These are phyloP conservation scores for Scaptomyza pallida DNA, from an alignment of 1,140 invertebrate genomes.

Conservation along the genomic window DNA sequence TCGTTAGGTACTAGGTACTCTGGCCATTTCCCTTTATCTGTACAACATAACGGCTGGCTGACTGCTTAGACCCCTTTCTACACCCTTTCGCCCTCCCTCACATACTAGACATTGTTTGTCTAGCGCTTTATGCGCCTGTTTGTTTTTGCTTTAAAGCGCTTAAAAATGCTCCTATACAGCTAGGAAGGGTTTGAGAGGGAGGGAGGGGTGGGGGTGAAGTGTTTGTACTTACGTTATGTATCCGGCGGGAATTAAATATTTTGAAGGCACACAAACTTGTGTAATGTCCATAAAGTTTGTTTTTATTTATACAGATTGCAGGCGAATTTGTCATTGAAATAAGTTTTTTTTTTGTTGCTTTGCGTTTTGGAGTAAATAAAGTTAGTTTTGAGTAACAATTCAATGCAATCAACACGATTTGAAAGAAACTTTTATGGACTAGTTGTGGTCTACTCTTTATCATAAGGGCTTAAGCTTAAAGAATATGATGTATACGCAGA, in stretches of 20 bases:
- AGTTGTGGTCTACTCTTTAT: no score
- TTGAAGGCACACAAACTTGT: neutral
- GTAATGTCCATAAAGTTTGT: neutral
- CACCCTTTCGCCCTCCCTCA: neutral
- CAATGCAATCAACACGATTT: no score
- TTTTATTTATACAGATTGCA: neutral
- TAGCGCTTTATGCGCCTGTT: constrained; percentile 70
- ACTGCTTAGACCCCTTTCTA: neutral
- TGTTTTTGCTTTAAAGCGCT: constrained; percentile 67
- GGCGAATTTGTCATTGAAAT: neutral
- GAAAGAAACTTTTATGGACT: no score
- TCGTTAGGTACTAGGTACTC: neutral
- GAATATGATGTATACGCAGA: no score
- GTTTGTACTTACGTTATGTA: neutral
- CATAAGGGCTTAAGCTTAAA: no score
- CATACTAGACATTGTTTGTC: constrained; percentile 67
- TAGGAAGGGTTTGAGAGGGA: neutral
- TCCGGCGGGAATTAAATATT: constrained; percentile 21
- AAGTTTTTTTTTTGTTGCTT: no score
- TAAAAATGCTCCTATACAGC: constrained; percentile 41
- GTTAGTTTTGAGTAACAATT: neutral
- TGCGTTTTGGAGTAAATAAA: neutral
- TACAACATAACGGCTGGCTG: constrained; percentile 14
- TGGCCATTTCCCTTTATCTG: constrained; percentile 58
- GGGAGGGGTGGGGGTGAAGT: neutral